Evolutionary conservation across 1,140 invertebrate genomes (phyloP).

Genomic region (Drosophila sproati): DNA sequence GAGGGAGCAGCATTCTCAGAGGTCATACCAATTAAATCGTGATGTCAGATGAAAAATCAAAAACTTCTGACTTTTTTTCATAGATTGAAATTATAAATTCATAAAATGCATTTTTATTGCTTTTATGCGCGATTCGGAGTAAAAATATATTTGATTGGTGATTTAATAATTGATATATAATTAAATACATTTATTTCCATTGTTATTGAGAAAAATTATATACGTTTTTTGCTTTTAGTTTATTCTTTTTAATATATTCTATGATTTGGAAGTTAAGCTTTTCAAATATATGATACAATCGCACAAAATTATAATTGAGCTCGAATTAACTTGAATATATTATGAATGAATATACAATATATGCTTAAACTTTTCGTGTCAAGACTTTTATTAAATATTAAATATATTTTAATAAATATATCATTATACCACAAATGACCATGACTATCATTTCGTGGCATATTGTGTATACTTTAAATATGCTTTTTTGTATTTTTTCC

Average conservation of each 20-base stretch:
- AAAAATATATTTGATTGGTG: not conserved
- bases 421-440: no score
- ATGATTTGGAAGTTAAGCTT: no score
- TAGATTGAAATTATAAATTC: conserved; percentile 40
- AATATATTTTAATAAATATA: no score
- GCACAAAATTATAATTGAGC: not conserved
- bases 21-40: conserved; percentile 74
- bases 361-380: no score
- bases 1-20: conserved; percentile 42
- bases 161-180: conserved; percentile 4
- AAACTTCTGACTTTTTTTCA: conserved; percentile 29
- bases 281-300: not conserved
- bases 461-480: no score
- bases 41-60: conserved; percentile 58
- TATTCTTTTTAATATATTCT: not conserved
- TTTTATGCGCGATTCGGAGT: not conserved
- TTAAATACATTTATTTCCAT: not conserved
- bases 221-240: not conserved
- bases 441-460: no score
- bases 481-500: no score
- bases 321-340: not conserved
- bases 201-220: not conserved
- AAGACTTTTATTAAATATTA: no score
- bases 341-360: not conserved
- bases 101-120: conserved; percentile 24